phyloP scores from a whole-genome alignment of 2,888 invertebrate genomes.

The Aricia artaxerxes region DNA sequence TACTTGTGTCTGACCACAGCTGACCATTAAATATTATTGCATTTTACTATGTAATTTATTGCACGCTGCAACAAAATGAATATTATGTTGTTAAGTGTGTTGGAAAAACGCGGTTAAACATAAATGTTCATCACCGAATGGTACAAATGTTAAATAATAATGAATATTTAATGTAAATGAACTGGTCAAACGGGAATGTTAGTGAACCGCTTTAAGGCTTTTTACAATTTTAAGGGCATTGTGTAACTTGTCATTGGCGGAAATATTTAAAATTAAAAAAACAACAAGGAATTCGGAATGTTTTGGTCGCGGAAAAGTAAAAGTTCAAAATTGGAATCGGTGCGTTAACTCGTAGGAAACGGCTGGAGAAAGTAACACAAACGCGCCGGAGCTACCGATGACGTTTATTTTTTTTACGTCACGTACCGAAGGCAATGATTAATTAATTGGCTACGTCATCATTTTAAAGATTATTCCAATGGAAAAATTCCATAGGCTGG shows the following conservation, averaged over 20 bases:
- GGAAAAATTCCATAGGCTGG: neutral
- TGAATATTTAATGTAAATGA: slow-evolving; percentile 22
- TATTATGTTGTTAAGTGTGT: neutral
- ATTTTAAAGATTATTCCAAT: slow-evolving; percentile 12
- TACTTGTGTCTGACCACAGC: neutral
- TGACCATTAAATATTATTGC: slow-evolving; percentile 18
- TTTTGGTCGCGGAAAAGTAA: slow-evolving; percentile 60
- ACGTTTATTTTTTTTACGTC: slow-evolving; percentile 36
- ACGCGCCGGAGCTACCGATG: slow-evolving; percentile 47
- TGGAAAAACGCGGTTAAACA: slow-evolving; percentile 31
- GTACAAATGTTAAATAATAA: slow-evolving; percentile 10
- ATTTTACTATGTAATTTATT: neutral
- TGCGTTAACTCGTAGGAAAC: slow-evolving; percentile 66
- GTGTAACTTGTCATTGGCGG: neutral
- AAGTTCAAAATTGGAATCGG: slow-evolving; percentile 70
- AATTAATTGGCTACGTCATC: slow-evolving; percentile 20
- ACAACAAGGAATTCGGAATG: slow-evolving; percentile 42
- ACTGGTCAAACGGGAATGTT: slow-evolving; percentile 22
- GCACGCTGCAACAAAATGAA: neutral
- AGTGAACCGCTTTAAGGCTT: slow-evolving; percentile 17
- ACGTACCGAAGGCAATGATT: slow-evolving; percentile 10
- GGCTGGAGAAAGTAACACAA: slow-evolving; percentile 78
- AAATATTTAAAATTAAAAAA: slow-evolving; percentile 27
- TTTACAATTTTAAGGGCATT: slow-evolving; percentile 16
- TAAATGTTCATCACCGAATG: slow-evolving; percentile 33